A percentile compares a stretch with the other conserved stretches of the same genome.
Evolutionary conservation across 2,113 vertebrate genomes (phyloP).

Genomic region (Dromas ardeola): DNA sequence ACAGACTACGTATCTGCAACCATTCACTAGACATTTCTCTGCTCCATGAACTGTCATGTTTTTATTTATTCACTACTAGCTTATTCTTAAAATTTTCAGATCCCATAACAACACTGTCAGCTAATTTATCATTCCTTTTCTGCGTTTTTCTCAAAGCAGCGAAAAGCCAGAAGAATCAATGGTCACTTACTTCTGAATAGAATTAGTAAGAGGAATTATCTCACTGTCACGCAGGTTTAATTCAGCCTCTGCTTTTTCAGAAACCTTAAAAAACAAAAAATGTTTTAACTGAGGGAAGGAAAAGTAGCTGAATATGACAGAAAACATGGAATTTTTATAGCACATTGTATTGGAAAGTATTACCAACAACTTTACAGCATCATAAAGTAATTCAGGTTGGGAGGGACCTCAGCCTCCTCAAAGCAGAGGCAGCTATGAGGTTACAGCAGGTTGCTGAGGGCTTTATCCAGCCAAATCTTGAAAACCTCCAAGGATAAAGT

Average conservation of each 20-base stretch:
- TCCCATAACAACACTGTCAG: background rate
- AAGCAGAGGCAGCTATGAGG: background rate
- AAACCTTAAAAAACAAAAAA: slow-evolving; percentile 27
- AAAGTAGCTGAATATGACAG: background rate
- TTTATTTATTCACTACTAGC: background rate
- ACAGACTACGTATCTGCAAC: background rate
- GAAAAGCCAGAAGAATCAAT: background rate
- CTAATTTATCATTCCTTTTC: background rate
- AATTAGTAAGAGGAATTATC: slow-evolving; percentile 66
- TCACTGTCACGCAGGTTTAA: slow-evolving; percentile 42
- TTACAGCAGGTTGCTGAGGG: background rate
- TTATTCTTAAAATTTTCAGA: background rate
- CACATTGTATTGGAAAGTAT: no score
- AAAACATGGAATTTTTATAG: background rate
- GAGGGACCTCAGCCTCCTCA: background rate
- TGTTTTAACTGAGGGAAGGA: background rate
- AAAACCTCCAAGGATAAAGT: background rate
- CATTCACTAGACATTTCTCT: background rate
- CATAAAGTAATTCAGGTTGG: background rate
- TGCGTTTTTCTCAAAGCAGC: background rate
- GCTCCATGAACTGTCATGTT: background rate
- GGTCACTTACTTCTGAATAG: slow-evolving; percentile 78
- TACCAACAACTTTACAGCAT: background rate
- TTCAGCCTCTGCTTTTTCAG: slow-evolving; percentile 52
- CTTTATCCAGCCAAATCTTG: background rate